Percentiles rank a stretch among this genome's conserved stretches.
Conservation (phyloP, 92 coral and sea anemone species). For the Parazoanthus swiftii region DNA sequence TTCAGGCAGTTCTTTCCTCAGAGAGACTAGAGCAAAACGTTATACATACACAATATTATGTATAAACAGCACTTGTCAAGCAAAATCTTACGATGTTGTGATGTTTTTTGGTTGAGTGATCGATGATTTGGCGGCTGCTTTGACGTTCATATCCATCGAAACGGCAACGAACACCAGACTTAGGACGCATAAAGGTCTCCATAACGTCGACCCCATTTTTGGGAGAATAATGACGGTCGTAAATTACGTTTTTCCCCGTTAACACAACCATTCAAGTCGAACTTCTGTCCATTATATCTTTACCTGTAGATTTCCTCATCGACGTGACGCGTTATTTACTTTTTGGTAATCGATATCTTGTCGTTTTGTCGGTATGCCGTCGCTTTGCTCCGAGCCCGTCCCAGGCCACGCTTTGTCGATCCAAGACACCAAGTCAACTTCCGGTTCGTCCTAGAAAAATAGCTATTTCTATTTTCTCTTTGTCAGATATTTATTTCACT, state of each 20-base stretch:
- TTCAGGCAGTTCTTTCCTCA: neutral
- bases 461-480: neutral
- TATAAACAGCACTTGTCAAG: slow-evolving; percentile 11
- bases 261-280: neutral
- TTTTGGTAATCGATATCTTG: slow-evolving; percentile 27
- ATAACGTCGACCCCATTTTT: slow-evolving; percentile 5
- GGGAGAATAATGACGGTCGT: neutral
- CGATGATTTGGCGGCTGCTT: neutral
- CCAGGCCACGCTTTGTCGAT: neutral
- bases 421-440: neutral
- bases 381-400: neutral
- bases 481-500: neutral
- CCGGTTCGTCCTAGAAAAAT: neutral
- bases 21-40: neutral
- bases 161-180: slow-evolving; percentile 9
- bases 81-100: slow-evolving; percentile 11
- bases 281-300: neutral
- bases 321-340: slow-evolving; percentile 42
- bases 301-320: slow-evolving; percentile 43
- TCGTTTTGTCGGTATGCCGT: slow-evolving; percentile 20
- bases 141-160: slow-evolving; percentile 2
- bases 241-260: neutral
- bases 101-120: slow-evolving; percentile 4
- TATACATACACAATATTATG: neutral
- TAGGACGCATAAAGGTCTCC: slow-evolving; percentile 17